These are phyloP conservation scores for Carposina sasakii DNA, from an alignment of 1,140 invertebrate species.

Conservation along the genomic window DNA sequence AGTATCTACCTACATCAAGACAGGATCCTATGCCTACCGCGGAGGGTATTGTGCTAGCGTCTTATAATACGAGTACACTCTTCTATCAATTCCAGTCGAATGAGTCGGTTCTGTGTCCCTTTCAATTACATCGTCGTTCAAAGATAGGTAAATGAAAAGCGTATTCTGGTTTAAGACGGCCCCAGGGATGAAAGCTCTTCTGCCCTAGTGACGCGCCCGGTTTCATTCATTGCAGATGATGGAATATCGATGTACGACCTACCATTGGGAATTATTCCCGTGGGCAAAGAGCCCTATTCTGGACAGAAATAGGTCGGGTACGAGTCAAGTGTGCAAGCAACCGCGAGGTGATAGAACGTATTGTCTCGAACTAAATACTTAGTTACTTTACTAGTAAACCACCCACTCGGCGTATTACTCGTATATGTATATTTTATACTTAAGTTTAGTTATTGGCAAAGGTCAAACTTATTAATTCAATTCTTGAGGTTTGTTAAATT, in stretches of 20 bases:
- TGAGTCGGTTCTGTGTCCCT: slow-evolving; percentile 35
- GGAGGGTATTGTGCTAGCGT: too few species aligned
- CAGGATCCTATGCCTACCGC: too few species aligned
- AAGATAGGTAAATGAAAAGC: slow-evolving; percentile 41
- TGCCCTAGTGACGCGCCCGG: slow-evolving; percentile 28
- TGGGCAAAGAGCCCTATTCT: slow-evolving; percentile 28
- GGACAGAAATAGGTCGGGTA: slow-evolving; percentile 34
- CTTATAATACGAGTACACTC: slow-evolving; percentile 24
- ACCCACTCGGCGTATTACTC: too few species aligned
- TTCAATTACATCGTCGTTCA: slow-evolving; percentile 33
- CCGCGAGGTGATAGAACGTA: too few species aligned
- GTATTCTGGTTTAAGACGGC: slow-evolving; percentile 38
- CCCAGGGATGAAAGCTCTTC: slow-evolving; percentile 32
- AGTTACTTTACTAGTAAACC: too few species aligned
- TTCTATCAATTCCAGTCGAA: slow-evolving; percentile 37
- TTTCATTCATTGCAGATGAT: slow-evolving; percentile 35
- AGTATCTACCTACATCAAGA: too few species aligned
- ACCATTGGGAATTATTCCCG: slow-evolving; percentile 35
- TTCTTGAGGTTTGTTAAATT: too few species aligned
- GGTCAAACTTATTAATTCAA: too few species aligned
- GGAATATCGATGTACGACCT: slow-evolving; percentile 35
- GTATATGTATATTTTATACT: too few species aligned
- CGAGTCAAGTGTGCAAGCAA: too few species aligned
- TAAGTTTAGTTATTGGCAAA: too few species aligned
- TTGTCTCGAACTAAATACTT: too few species aligned